Percentiles rank a stretch among this genome's conserved stretches.
Evolutionary conservation across 2,888 invertebrate species (phyloP).

Genomic region (Meiosimyza decipiens): DNA sequence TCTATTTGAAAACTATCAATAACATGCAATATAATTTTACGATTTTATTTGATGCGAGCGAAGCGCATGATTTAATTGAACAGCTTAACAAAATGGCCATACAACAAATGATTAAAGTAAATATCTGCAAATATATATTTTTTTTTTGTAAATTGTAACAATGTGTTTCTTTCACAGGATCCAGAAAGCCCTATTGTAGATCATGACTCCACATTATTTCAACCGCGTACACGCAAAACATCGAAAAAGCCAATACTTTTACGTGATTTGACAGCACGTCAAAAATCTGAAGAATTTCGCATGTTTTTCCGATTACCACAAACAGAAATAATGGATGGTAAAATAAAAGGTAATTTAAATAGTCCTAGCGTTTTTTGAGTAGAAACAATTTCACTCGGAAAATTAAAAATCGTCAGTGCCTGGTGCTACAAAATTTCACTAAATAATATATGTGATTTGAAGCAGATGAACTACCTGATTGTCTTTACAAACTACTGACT

Average conservation of each 20-base stretch:
- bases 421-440: too few relatives aligned
- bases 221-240: conserved; percentile 86
- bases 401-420: too few relatives aligned
- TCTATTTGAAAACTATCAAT: conserved; percentile 86
- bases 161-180: conserved; percentile 67
- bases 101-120: conserved; percentile 74
- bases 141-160: neutral
- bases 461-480: too few relatives aligned
- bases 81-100: conserved; percentile 97
- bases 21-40: conserved; percentile 88
- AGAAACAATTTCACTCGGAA: too few relatives aligned
- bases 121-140: neutral
- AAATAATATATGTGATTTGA: too few relatives aligned
- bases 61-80: conserved; percentile 92
- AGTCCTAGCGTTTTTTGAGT: too few relatives aligned
- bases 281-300: conserved; percentile 92
- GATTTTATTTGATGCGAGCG: conserved; percentile 87
- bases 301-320: conserved; percentile 86
- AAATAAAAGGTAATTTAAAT: conserved; percentile 76
- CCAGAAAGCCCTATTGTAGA: conserved; percentile 93
- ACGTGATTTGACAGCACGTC: conserved; percentile 93
- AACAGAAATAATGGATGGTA: conserved; percentile 93
- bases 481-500: too few relatives aligned
- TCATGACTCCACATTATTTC: conserved; percentile 86
- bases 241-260: conserved; percentile 94